A percentile compares a stretch with the other conserved stretches of the same genome.
Conservation (phyloP, 2,888 invertebrate species). For the Abrostola tripartita region DNA sequence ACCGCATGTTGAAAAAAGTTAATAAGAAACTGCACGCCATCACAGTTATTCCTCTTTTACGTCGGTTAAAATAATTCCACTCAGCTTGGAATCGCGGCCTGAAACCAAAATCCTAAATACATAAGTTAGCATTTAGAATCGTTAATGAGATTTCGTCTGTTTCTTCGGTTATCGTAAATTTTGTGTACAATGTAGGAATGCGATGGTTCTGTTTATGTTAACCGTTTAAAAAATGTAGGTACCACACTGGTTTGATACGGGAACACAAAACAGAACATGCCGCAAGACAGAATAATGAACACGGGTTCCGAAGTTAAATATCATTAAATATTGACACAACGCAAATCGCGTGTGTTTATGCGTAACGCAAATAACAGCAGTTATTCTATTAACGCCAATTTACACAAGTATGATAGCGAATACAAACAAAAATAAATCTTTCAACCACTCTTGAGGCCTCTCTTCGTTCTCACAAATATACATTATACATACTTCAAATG, state of each 20-base stretch:
- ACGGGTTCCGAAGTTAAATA: constrained; percentile 36
- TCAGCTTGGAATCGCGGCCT: constrained; percentile 26
- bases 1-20: constrained; percentile 33
- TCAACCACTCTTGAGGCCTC: constrained; percentile 25
- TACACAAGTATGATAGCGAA: constrained; percentile 50
- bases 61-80: constrained; percentile 27
- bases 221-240: constrained; percentile 28
- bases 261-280: constrained; percentile 41
- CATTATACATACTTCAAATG: constrained; percentile 24
- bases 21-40: constrained; percentile 47
- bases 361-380: constrained; percentile 45
- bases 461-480: constrained; percentile 31
- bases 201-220: constrained; percentile 40
- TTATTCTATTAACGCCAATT: constrained; percentile 62
- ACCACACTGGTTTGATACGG: constrained; percentile 23
- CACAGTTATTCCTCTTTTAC: constrained; percentile 23
- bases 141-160: constrained; percentile 28
- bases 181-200: constrained; percentile 25
- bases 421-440: constrained; percentile 37
- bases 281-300: constrained; percentile 34
- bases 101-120: constrained; percentile 46
- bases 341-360: constrained; percentile 33
- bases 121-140: constrained; percentile 37
- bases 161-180: constrained; percentile 42
- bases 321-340: constrained; percentile 48